Percentiles rank a stretch among this genome's conserved stretches.
Evolutionary conservation across 92 coral and sea anemone genomes (phyloP).

Genomic region (Desmophyllum pertusum): DNA sequence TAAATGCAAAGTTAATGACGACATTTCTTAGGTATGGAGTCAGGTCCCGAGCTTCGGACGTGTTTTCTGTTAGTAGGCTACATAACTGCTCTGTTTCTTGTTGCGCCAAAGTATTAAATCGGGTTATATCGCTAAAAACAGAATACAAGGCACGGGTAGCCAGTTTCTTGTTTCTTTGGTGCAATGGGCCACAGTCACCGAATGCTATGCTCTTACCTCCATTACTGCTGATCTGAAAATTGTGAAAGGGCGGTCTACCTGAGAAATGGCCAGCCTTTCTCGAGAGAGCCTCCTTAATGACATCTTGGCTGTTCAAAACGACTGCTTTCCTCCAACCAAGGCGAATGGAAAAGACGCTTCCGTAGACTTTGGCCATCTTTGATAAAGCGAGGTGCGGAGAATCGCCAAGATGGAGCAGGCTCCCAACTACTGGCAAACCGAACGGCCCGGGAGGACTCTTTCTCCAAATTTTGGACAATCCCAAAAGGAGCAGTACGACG

Average conservation of each 20-base stretch:
- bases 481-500: slow-evolving; percentile 10
- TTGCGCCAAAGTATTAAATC: slow-evolving; percentile 63
- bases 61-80: slow-evolving; percentile 32
- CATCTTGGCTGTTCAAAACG: slow-evolving; percentile 67
- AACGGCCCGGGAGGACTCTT: slow-evolving; percentile 78
- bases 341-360: slow-evolving; percentile 70
- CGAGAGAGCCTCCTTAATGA: slow-evolving; percentile 70
- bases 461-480: slow-evolving; percentile 19
- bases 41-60: slow-evolving; percentile 68
- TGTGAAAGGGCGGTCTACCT: slow-evolving; percentile 75
- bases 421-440: slow-evolving; percentile 89
- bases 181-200: slow-evolving; percentile 72
- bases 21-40: slow-evolving; percentile 55
- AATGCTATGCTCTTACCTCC: slow-evolving; percentile 82
- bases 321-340: slow-evolving; percentile 81
- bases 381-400: slow-evolving; percentile 73
- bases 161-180: slow-evolving; percentile 71
- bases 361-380: slow-evolving; percentile 78
- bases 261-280: slow-evolving; percentile 69
- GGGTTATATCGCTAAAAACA: slow-evolving; percentile 61
- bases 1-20: slow-evolving; percentile 66
- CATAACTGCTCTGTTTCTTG: slow-evolving; percentile 61
- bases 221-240: slow-evolving; percentile 63
- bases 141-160: slow-evolving; percentile 77
- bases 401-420: slow-evolving; percentile 80